Evolutionary conservation across 2,797 vertebrate genomes (phyloP), one percentile per base, ranked within the genome.

Genomic region (Argya squamiceps): DNA sequence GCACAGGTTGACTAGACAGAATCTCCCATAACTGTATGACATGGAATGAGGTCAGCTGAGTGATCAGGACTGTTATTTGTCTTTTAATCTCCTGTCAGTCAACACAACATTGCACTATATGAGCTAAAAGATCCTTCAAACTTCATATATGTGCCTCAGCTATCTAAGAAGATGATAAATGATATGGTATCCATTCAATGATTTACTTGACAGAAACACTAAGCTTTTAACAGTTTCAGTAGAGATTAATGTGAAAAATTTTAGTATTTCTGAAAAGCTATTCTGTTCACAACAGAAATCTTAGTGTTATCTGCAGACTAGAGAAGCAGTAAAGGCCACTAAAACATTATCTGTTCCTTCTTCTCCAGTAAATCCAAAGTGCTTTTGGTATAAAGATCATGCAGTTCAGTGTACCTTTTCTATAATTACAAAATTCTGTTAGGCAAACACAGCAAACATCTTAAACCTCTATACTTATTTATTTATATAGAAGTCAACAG

Each of bases 1-100:
- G 79, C 80, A 89, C 79, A 96, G 71, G 93, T 96, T 93, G 90
- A 65, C 71, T 94, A 65, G 17, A 84, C 62, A 81, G 50, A 85
- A 60, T 70, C 89, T 96, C 75, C 81, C 63, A 90, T 95, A 92
- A 93, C 84, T 78, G 59, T 73, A 73, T 30, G 53, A 89, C 68
- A 64, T 29, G 41, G 80, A 95, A 94, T 85, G 46, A 24, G 21
- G 82, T 88, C 89, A 95, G 92, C 88, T 82, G 85, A 96, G 86
- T 80, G 78, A 96, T 90, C 84, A 76, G 88, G 80, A 82, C 68
- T 82, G n/a, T 91, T 96, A 71, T 19, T 93, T 92, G 63, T 92
- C 74, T 96, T 96, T 94, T 93, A 78, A 94, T 96, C 74, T 93
- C 49, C 84, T 96, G 81, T 82, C 80, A 97, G 59, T 60, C 82